Conservation (phyloP, 2,113 vertebrate genomes). For the Agapornis roseicollis region DNA sequence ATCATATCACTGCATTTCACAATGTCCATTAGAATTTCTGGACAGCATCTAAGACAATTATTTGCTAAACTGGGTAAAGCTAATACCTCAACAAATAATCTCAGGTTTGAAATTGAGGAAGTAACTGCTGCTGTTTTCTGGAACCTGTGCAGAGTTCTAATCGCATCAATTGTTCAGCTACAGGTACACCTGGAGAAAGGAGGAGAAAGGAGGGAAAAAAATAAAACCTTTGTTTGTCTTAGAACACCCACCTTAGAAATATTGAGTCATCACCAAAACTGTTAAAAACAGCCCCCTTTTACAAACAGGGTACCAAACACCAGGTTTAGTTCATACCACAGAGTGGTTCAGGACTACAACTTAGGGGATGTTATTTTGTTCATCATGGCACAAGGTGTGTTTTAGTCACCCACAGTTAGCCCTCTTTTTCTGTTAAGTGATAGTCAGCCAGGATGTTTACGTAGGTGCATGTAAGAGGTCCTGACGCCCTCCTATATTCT, state of each 20-base stretch:
- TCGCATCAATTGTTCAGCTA: neutral
- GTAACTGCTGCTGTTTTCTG: neutral
- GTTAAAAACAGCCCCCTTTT: neutral
- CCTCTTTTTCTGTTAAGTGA: neutral
- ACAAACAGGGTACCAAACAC: neutral
- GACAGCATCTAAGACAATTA: neutral
- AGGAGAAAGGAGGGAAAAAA: too few relatives aligned
- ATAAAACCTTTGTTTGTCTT: neutral
- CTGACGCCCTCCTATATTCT: neutral
- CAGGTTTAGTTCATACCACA: neutral
- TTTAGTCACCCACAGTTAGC: neutral
- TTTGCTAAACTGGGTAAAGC: neutral
- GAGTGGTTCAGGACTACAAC: neutral
- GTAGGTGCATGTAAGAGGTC: neutral
- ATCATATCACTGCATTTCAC: neutral
- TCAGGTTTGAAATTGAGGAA: neutral
- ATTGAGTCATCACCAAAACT: neutral
- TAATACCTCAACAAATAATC: neutral
- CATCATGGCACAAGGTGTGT: neutral
- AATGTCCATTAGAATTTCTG: neutral
- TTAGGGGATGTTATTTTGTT: neutral
- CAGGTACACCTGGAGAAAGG: neutral
- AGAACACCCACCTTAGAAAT: neutral
- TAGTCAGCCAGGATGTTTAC: neutral
- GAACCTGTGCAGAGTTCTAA: neutral